Base-by-base conservation (phyloP, 1,140 invertebrate species). In the Eriocheir sinensis region DNA sequence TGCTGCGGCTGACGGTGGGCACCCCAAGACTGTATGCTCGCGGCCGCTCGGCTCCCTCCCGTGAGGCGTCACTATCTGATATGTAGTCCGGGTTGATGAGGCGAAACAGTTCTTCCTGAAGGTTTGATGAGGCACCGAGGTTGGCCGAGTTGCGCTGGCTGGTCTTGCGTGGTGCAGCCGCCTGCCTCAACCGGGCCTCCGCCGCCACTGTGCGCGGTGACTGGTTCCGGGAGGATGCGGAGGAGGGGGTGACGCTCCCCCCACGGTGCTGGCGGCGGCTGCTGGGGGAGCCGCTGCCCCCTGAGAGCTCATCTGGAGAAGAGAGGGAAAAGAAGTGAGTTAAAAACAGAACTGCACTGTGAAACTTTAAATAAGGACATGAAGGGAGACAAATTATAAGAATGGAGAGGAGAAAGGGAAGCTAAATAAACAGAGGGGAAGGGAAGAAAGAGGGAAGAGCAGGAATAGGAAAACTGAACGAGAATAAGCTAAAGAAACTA, bases 21-120 rank as follows among this genome's bases (percentile, higher is more conserved):
- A 92, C 89, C 4, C 94, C 91, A 32, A 95, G n/a, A 72, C 83
- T 94, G 41, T 92, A 92, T 38, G 92, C 89, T 21, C 95, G 83
- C 0, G 92, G 86, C 30, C 90, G 86, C 27, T 94, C 93, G 15
- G 93, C 38, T 93, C 44, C 93, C 27, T 92, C 88, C n/a, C n/a
- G 85, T 32, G 91, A 80, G 12, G 53, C 81, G 32, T 95, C 95
- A 21, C 86, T 85, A 81, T 96, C 96, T 12, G 96, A 96, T 95
- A 98, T 97, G 94, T 98, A 98, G 96, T 99, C 98, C 0, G 98
- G 98, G 97, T 98, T 98, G 95, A 99, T 99, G 0, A 99, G 97
- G 53, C 98, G 97, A 97, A 99, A 98, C 3, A 99, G 97, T 96
- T 99, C 98, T 96, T 99, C 98, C 97, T 99, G 98, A 4, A 99